Percentiles rank a stretch among this genome's conserved stretches.
These are phyloP conservation scores for Euschistus heros DNA, from an alignment of 1,140 invertebrate genomes.

Conservation along the genomic window DNA sequence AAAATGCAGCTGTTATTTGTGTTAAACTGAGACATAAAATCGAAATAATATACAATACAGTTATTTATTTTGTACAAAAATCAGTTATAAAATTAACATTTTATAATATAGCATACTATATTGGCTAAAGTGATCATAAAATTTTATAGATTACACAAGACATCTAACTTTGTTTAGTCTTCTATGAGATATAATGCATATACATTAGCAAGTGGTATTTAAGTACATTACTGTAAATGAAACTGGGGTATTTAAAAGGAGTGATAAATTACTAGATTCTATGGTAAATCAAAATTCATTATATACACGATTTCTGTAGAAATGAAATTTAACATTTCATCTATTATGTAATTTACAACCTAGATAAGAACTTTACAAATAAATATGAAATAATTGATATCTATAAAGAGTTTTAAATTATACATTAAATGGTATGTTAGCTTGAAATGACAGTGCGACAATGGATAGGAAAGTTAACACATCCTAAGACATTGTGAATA, in stretches of 20 bases:
- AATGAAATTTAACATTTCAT: constrained; percentile 11
- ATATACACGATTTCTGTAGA: not conserved
- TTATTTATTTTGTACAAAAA: constrained; percentile 36
- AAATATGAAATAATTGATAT: constrained; percentile 21
- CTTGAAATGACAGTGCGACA: constrained; percentile 7
- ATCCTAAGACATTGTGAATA: not conserved
- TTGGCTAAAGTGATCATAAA: constrained; percentile 32
- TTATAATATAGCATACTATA: constrained; percentile 33
- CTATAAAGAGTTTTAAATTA: constrained; percentile 21
- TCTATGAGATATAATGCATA: constrained; percentile 27
- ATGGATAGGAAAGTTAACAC: not conserved
- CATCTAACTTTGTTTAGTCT: constrained; percentile 27
- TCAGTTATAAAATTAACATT: constrained; percentile 36
- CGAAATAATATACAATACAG: constrained; percentile 27
- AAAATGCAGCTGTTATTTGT: too few relatives aligned
- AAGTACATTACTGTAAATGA: constrained; percentile 4
- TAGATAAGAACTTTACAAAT: constrained; percentile 19
- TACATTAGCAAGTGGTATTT: constrained; percentile 23
- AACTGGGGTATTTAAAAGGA: not conserved
- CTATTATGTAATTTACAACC: constrained; percentile 2
- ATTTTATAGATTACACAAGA: constrained; percentile 28
- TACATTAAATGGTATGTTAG: constrained; percentile 22
- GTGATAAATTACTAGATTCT: not conserved
- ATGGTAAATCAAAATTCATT: constrained; percentile 4
- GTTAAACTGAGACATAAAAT: not conserved